Percentiles rank a stretch among this genome's conserved stretches.
phyloP scores from a whole-genome alignment of 2,797 vertebrate genomes.

The Kryptolebias ocellatus region DNA sequence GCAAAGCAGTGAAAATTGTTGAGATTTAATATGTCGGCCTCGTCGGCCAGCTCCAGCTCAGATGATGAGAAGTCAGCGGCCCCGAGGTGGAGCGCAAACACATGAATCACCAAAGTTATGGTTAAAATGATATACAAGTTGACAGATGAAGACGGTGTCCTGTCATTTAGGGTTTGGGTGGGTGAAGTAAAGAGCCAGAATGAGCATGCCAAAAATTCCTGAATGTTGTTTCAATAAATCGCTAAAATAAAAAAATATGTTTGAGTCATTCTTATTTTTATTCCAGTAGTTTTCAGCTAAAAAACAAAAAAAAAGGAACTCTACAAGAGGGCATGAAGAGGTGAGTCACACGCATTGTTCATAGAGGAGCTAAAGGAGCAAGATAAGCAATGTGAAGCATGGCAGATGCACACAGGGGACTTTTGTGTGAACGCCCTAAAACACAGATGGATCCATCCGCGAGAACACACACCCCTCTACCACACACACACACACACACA shows the following conservation, averaged over 20 bases:
- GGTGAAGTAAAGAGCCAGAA: slow-evolving; percentile 29
- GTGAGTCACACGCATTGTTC: slow-evolving; percentile 44
- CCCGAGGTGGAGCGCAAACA: slow-evolving; percentile 40
- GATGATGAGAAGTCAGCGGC: slow-evolving; percentile 30
- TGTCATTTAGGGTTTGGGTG: slow-evolving; percentile 57
- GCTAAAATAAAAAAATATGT: background rate
- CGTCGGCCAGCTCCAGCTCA: slow-evolving; percentile 5
- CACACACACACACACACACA: slow-evolving; percentile 1
- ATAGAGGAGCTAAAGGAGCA: slow-evolving; percentile 15
- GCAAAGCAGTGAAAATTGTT: background rate
- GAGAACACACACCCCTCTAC: slow-evolving; percentile 7
- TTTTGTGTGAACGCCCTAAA: slow-evolving; percentile 21
- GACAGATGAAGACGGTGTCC: slow-evolving; percentile 51
- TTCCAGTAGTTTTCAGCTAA: slow-evolving; percentile 1
- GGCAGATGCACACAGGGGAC: slow-evolving; percentile 37
- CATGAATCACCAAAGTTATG: slow-evolving; percentile 54
- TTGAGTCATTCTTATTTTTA: slow-evolving; percentile 10
- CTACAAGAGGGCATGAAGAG: slow-evolving; percentile 9
- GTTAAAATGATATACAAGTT: slow-evolving; percentile 46
- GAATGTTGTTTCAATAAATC: slow-evolving; percentile 35
- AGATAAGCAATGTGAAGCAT: slow-evolving; percentile 30
- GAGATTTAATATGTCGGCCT: slow-evolving; percentile 1
- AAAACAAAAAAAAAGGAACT: slow-evolving; percentile 5
- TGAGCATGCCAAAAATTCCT: slow-evolving; percentile 35
- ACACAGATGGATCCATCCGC: slow-evolving; percentile 43